Evolutionary conservation across 2,888 invertebrate species (phyloP).

Genomic region (Sarcophaga caerulescens): DNA sequence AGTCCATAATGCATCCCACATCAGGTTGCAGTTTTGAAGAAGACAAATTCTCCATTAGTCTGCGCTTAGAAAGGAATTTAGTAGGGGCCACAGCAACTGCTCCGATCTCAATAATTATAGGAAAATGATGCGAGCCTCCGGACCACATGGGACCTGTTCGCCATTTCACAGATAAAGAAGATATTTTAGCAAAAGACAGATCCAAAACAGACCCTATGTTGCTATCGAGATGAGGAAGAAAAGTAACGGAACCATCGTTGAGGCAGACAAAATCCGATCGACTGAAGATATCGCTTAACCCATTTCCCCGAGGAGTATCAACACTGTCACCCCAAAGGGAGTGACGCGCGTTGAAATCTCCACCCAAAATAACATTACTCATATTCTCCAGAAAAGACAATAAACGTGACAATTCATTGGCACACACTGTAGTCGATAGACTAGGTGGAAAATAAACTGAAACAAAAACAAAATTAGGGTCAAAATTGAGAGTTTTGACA

Average conservation of each 20-base stretch:
- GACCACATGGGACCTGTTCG: neutral
- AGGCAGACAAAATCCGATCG: neutral
- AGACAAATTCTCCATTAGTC: neutral
- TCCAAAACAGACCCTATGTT: neutral
- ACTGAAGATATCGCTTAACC: neutral
- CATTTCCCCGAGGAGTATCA: neutral
- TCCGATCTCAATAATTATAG: neutral
- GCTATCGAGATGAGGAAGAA: neutral
- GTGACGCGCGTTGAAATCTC: conserved; percentile 35
- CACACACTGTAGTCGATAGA: neutral
- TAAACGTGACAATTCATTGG: neutral
- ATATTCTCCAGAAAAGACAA: neutral
- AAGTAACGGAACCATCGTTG: neutral
- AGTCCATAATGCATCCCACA: neutral
- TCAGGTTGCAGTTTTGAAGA: neutral
- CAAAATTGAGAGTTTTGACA: neutral
- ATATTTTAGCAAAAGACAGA: neutral
- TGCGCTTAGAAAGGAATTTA: conserved; percentile 2
- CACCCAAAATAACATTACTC: conserved; percentile 12
- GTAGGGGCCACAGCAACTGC: neutral
- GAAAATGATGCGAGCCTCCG: conserved; percentile 18
- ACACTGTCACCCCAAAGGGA: conserved; percentile 21
- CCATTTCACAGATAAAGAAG: neutral
- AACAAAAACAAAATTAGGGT: neutral
- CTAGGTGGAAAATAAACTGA: conserved; percentile 4